Conservation (phyloP, 2,797 vertebrate genomes). For the Gobio occitaniae region DNA sequence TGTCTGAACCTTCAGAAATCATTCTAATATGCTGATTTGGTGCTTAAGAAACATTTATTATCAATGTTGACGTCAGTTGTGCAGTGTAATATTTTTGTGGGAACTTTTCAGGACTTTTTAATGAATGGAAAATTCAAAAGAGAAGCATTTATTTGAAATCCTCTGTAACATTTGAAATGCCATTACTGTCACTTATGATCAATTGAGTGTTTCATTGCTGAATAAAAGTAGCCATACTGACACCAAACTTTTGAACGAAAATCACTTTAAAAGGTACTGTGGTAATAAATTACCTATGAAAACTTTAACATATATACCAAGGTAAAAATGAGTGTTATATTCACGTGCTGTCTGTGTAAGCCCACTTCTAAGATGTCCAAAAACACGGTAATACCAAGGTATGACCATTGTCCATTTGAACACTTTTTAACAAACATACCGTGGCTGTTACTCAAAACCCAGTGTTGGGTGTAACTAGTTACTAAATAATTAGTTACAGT, state of each 20-base stretch:
- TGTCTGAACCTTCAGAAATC: neutral
- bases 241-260: neutral
- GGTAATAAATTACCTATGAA: neutral
- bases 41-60: neutral
- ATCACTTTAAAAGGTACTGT: neutral
- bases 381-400: neutral
- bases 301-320: neutral
- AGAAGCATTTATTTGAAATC: neutral
- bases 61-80: neutral
- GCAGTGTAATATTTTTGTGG: neutral
- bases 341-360: neutral
- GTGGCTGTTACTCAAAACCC: neutral
- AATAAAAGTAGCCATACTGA: too few relatives aligned
- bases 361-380: neutral
- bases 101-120: neutral
- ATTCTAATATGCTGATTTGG: neutral
- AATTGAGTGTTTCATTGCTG: neutral
- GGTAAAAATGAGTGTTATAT: neutral
- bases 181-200: neutral
- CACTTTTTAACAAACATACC: neutral
- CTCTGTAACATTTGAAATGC: neutral
- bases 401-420: neutral
- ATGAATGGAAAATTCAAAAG: neutral
- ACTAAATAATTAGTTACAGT: too few relatives aligned
- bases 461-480: too few relatives aligned